phyloP scores from a whole-genome alignment of 2,113 vertebrate genomes.

The Mustelus asterias region DNA sequence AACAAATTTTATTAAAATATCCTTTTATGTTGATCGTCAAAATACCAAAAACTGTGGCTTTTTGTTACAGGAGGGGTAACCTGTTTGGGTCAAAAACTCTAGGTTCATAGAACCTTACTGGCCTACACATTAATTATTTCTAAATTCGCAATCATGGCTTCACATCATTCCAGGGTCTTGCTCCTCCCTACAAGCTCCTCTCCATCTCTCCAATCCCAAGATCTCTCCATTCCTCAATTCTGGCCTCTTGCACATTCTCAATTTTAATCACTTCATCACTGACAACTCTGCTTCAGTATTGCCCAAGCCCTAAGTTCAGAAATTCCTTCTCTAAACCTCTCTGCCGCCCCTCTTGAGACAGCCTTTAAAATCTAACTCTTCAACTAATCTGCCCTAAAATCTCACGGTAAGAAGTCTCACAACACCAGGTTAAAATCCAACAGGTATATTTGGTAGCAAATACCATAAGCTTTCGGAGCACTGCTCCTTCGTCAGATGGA shows the following conservation, averaged over 20 bases:
- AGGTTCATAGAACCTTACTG: neutral
- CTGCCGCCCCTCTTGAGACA: neutral
- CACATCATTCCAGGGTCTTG: neutral
- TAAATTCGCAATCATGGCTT: too few species aligned
- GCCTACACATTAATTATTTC: neutral
- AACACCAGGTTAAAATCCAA: too few species aligned
- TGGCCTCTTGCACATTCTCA: neutral
- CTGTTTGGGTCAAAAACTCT: neutral
- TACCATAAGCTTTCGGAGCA: too few species aligned
- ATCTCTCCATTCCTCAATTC: neutral
- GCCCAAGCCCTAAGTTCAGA: neutral
- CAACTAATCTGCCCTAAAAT: neutral
- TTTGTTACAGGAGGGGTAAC: neutral
- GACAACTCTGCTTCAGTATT: neutral
- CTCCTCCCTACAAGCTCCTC: neutral
- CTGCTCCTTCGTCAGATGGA: too few species aligned
- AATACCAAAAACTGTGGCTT: neutral
- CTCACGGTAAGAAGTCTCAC: too few species aligned
- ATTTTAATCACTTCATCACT: neutral
- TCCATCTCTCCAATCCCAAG: neutral
- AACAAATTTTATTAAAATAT: neutral
- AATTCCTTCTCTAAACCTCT: neutral
- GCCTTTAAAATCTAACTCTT: neutral
- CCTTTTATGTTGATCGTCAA: neutral
- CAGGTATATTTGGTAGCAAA: too few species aligned